Percentiles rank a stretch among this genome's conserved stretches.
Conservation (phyloP, 2,888 invertebrate species). For the Pyralis farinalis region DNA sequence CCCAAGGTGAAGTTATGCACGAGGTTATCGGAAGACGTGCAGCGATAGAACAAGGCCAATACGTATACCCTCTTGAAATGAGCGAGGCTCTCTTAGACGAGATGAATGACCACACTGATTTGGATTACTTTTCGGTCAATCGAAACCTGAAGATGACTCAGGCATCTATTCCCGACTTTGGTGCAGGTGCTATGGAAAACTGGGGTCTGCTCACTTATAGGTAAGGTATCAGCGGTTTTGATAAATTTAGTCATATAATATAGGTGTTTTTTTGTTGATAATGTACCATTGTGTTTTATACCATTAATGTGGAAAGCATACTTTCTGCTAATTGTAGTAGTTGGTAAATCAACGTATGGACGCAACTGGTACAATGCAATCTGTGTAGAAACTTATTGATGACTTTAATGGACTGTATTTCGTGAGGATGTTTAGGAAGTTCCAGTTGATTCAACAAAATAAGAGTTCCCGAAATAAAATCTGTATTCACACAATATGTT, state of each 20-base stretch:
- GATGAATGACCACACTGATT: constrained; percentile 81
- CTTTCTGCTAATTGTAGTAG: too few species aligned
- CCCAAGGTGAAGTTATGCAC: constrained; percentile 29
- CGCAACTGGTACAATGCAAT: too few species aligned
- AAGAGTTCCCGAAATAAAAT: too few species aligned
- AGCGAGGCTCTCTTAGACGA: constrained; percentile 62
- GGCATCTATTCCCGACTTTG: constrained; percentile 89
- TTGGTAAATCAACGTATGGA: too few species aligned
- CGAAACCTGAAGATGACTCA: constrained; percentile 81
- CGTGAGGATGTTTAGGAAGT: too few species aligned
- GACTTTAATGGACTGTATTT: too few species aligned
- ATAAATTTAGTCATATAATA: too few species aligned
- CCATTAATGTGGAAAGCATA: too few species aligned
- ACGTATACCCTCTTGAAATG: constrained; percentile 56
- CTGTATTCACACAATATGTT: too few species aligned
- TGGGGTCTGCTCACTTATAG: constrained; percentile 91
- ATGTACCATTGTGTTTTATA: not conserved
- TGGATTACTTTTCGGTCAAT: constrained; percentile 70
- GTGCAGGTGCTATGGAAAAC: constrained; percentile 91
- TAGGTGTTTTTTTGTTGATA: too few species aligned
- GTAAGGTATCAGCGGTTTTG: constrained; percentile 36
- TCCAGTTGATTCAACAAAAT: too few species aligned
- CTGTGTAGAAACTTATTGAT: too few species aligned
- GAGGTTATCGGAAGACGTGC: constrained; percentile 71
- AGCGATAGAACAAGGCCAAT: constrained; percentile 52